These are phyloP conservation scores for Istiophorus platypterus DNA, from an alignment of 2,113 vertebrate genomes.

Conservation along the genomic window DNA sequence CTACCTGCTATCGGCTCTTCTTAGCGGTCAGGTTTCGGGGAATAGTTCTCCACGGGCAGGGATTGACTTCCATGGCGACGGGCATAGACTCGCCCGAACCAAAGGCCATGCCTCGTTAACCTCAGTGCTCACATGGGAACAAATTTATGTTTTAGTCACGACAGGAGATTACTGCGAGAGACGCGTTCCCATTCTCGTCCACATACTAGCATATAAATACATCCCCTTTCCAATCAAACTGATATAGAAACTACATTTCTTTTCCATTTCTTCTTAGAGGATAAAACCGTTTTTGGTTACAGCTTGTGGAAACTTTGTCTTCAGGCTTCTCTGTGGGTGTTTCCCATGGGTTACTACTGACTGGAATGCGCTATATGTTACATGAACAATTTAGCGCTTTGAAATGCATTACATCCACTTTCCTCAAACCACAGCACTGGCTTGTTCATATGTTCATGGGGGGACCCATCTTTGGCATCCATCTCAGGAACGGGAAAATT, in stretches of 20 bases:
- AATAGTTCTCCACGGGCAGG: slow-evolving; percentile 23
- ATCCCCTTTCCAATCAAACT: neutral
- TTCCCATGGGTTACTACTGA: too few relatives aligned
- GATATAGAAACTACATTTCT: too few relatives aligned
- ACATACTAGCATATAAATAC: neutral
- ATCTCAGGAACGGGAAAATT: neutral
- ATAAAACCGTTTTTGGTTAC: too few relatives aligned
- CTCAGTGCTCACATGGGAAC: slow-evolving; percentile 24
- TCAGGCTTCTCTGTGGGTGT: neutral
- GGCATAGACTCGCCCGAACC: slow-evolving; percentile 8
- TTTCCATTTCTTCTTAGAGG: too few relatives aligned
- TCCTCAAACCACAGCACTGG: neutral
- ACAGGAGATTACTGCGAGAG: neutral
- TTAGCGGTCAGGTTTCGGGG: slow-evolving; percentile 31
- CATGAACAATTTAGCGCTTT: too few relatives aligned
- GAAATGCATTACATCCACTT: neutral
- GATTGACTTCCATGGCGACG: slow-evolving; percentile 67
- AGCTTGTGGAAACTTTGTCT: neutral
- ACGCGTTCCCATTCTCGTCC: neutral
- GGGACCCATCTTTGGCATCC: neutral
- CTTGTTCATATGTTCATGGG: neutral
- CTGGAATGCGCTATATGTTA: too few relatives aligned
- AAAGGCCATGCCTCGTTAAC: slow-evolving; percentile 50
- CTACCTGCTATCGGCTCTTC: slow-evolving; percentile 41
- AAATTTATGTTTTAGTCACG: neutral